Evolutionary conservation across 1,140 invertebrate species (phyloP), one percentile per base, ranked within the genome.

Genomic region (Meloidogyne exigua): DNA sequence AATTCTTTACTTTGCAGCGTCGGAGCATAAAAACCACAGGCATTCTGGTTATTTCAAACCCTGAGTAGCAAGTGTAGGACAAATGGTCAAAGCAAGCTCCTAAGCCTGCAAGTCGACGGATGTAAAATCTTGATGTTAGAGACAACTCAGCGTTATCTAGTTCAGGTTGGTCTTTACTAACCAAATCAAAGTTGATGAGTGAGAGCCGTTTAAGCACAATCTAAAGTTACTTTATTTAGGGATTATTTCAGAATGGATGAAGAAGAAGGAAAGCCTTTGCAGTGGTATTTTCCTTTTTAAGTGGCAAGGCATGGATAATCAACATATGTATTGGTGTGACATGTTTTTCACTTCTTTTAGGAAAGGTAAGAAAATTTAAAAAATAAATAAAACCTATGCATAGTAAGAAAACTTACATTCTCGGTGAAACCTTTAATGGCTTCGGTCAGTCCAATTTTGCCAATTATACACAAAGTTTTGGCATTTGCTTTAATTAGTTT

Each of bases 161-260:
- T 62, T 83, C 75, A 25, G 82, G 67, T 57, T 76, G 49, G 57
- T 81, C 72, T 39, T 39, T 39, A 39, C 9, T 39, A 18, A 83
- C 72, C 11, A 83, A 64, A 57, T 83, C 82, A 65, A 83, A 83
- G 69, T 83, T 83, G 36, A 85, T 85, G 10, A 83, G 44, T 18
- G 81, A 84, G 13, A 83, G 69, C 9, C 81, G 78, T 49, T 86
- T 82, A 3, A 83, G 72, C n/a, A 70, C 72, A 44, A 85, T 64
- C 81, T 83, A 28, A 57, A 13, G 10, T 32, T n/a, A n/a, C 28
- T 13, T 64, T 13, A 25, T 25, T 70, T 25, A 13, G 74, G 21
- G n/a, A 44, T 76, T 12, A 67, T 75, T 21, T 4, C n/a, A n/a
- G n/a, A n/a, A n/a, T n/a, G n/a, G n/a, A n/a, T n/a, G n/a, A n/a